Percentiles rank a stretch among this genome's conserved stretches.
phyloP scores from a whole-genome alignment of 2,888 invertebrate genomes.

The Heteropelma amictum region DNA sequence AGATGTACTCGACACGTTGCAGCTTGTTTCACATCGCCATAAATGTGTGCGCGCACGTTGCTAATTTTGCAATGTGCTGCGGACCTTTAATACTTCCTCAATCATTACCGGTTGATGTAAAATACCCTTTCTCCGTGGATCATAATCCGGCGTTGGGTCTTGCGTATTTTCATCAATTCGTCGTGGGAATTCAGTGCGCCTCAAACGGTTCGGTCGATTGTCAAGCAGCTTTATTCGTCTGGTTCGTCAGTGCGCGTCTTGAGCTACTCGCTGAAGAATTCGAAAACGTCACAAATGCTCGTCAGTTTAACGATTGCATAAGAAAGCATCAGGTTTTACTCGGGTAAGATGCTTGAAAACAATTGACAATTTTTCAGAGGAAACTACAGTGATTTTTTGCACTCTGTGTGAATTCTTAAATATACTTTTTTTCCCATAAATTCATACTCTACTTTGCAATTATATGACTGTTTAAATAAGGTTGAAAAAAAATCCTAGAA shows the following conservation, averaged over 20 bases:
- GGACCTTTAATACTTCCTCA: conserved; percentile 41
- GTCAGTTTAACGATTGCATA: conserved; percentile 55
- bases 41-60: conserved; percentile 38
- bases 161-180: conserved; percentile 61
- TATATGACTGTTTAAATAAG: neutral
- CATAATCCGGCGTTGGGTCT: conserved; percentile 40
- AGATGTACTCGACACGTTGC: conserved; percentile 55
- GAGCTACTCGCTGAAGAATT: conserved; percentile 51
- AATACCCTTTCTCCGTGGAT: conserved; percentile 57
- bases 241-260: conserved; percentile 62
- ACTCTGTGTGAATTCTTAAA: too few relatives aligned
- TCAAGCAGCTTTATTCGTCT: conserved; percentile 59
- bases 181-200: conserved; percentile 57
- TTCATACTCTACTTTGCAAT: neutral
- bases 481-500: neutral
- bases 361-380: neutral
- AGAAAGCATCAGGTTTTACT: conserved; percentile 60
- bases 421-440: neutral
- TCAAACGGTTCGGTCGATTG: conserved; percentile 59
- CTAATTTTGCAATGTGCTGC: conserved; percentile 16
- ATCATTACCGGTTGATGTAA: conserved; percentile 28
- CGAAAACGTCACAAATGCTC: conserved; percentile 16
- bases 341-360: conserved; percentile 37
- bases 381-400: neutral
- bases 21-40: conserved; percentile 46